Evolutionary conservation across 1,140 invertebrate species (phyloP), one percentile per base, ranked within the genome.

Genomic region (Drosophila leontia): DNA sequence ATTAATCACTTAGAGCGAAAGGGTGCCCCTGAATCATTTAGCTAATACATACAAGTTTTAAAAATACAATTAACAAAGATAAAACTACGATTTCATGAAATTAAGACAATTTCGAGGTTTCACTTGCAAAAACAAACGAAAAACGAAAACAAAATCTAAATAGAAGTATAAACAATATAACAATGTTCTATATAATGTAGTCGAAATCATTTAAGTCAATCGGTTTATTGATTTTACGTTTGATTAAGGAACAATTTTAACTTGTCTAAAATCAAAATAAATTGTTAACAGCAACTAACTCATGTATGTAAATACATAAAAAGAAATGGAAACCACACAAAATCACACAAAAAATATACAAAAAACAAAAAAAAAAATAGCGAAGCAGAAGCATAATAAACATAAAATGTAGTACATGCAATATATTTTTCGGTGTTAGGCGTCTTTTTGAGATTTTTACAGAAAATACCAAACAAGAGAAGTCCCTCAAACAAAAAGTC

Each of bases 361-460:
- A 64, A 56, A 39, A 35, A 47, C 45, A 44, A 48, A 55, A 59
- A 44, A 34, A 35, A 37, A 23, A 29, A 39, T 37, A 19, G 41
- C 39, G 45, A 5, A 48, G 59, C 51, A 71, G 60, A 60, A 78
- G 63, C 63, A 86, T 75, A 82, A 84, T 68, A 65, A 60, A 86
- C 74, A 68, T 71, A 77, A 75, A 77, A 80, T 83, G 83, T 87
- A 87, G 84, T 83, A 87, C 80, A 87, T 87, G 85, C 84, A 87
- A 88, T 88, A 90, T 92, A 92, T 92, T 92, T 92, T 92, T 92
- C 88, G 91, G 91, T 92, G 91, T 92, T 92, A 92, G 91, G 80
- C 86, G 91, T 92, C 91, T 92, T 92, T 92, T 92, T 91, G 91
- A 90, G 84, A 91, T 91, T 91, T 92, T 92, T 90, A 91, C 83